These are phyloP conservation scores for Mallotus villosus DNA, from an alignment of 2,797 vertebrate species.

Conservation along the genomic window DNA sequence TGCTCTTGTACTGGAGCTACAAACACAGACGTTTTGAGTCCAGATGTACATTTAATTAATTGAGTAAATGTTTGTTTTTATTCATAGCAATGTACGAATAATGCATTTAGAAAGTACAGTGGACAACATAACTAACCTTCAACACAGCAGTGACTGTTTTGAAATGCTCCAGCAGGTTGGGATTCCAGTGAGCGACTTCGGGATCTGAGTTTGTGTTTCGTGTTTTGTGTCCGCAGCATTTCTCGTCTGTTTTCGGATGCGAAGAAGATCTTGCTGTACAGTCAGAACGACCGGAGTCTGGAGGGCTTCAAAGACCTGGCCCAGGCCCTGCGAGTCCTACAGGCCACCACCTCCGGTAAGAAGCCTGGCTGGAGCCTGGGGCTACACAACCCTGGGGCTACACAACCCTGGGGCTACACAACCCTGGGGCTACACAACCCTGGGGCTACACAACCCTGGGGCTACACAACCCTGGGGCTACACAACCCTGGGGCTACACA, in stretches of 20 bases:
- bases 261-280: slow-evolving; percentile 90
- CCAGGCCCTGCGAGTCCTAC: slow-evolving; percentile 73
- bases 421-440: not conserved
- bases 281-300: slow-evolving; percentile 87
- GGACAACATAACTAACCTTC: too few relatives aligned
- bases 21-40: too few relatives aligned
- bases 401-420: not conserved
- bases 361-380: not conserved
- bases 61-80: not conserved
- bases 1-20: too few relatives aligned
- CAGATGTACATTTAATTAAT: too few relatives aligned
- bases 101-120: too few relatives aligned
- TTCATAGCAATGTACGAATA: not conserved
- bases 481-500: not conserved
- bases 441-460: not conserved
- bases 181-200: not conserved
- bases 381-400: not conserved
- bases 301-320: slow-evolving; percentile 84
- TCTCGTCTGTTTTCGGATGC: slow-evolving; percentile 91
- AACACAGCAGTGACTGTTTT: too few relatives aligned
- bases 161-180: too few relatives aligned
- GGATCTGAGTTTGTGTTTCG: slow-evolving; percentile 2
- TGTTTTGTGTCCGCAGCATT: slow-evolving; percentile 72
- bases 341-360: slow-evolving; percentile 78
- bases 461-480: not conserved